phyloP scores from a whole-genome alignment of 2,113 vertebrate genomes.

The Cervus canadensis region DNA sequence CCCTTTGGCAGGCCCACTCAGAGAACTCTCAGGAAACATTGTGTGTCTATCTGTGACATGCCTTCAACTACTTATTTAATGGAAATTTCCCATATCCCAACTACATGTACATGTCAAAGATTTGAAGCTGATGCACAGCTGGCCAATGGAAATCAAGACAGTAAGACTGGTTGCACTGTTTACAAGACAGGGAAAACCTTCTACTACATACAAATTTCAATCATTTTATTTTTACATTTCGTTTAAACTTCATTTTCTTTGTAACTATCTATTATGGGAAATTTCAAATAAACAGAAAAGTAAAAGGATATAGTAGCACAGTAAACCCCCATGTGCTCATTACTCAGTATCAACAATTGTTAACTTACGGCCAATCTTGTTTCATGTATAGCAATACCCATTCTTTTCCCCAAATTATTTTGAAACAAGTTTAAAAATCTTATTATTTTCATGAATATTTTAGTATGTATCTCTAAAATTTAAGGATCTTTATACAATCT shows the following conservation, averaged over 20 bases:
- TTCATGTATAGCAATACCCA: background rate
- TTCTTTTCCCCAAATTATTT: background rate
- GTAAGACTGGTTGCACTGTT: background rate
- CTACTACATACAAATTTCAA: background rate
- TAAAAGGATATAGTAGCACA: background rate
- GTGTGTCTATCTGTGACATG: background rate
- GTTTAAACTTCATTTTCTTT: background rate
- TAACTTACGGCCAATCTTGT: background rate
- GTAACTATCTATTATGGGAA: background rate
- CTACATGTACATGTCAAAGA: background rate
- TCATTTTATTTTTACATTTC: background rate
- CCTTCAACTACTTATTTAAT: background rate
- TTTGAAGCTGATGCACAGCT: background rate
- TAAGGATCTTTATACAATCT: background rate
- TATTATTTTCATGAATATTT: background rate
- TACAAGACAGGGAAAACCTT: background rate
- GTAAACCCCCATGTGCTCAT: background rate
- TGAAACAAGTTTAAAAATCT: background rate
- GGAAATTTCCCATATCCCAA: background rate
- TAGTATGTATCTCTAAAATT: background rate
- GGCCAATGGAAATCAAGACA: background rate
- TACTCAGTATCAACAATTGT: background rate
- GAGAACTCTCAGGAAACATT: background rate
- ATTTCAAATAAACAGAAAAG: background rate
- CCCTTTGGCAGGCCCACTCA: background rate